phyloP scores from a whole-genome alignment of 37 sponge, comb jelly and placozoan genomes.

The Diacarnus erythraeanus region DNA sequence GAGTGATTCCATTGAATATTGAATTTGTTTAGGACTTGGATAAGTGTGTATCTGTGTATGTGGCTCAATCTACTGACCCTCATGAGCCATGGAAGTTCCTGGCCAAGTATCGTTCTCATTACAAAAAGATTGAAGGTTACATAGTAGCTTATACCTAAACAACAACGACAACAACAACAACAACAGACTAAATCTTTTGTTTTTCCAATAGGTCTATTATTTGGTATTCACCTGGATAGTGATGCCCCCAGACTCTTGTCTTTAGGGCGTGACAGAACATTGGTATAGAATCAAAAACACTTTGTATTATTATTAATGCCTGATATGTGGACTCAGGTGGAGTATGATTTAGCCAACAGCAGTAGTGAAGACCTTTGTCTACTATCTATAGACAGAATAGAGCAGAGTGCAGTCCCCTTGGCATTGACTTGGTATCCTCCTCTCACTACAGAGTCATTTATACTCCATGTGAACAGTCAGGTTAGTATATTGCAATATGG shows the following conservation, averaged over 20 bases:
- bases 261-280: conserved; percentile 71
- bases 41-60: conserved; percentile 76
- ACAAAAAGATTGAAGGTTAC: conserved; percentile 81
- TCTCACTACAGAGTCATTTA: conserved; percentile 91
- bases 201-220: conserved; percentile 50
- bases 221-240: conserved; percentile 77
- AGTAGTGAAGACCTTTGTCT: conserved; percentile 76
- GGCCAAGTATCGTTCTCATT: conserved; percentile 86
- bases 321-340: conserved; percentile 82
- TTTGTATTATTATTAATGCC: too few species aligned
- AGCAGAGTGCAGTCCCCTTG: conserved; percentile 91
- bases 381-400: conserved; percentile 75
- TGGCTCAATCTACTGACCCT: conserved; percentile 13
- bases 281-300: too few species aligned
- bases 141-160: too few species aligned
- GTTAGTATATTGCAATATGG: conserved; percentile 12
- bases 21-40: conserved; percentile 73
- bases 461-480: conserved; percentile 84
- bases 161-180: background rate
- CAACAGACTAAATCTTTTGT: background rate
- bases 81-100: conserved; percentile 67
- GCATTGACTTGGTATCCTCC: conserved; percentile 90
- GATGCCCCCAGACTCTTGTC: conserved; percentile 78
- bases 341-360: conserved; percentile 86
- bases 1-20: background rate